phyloP scores from a whole-genome alignment of 1,140 invertebrate genomes.

The Pomacea maculata region DNA sequence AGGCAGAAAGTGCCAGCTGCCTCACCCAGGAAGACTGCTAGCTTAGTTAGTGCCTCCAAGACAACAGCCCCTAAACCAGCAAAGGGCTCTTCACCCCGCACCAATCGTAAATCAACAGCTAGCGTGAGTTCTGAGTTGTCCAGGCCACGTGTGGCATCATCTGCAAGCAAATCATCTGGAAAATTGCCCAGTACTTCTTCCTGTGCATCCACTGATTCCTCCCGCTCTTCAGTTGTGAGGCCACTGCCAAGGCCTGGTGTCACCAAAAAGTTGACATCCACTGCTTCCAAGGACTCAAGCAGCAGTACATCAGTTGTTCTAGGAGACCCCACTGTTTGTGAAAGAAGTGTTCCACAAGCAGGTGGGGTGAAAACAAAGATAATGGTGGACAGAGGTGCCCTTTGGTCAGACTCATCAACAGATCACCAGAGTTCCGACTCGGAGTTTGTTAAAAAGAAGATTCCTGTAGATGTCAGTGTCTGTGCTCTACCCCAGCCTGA shows the following conservation, averaged over 20 bases:
- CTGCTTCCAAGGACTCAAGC: slow-evolving; percentile 4
- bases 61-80: neutral
- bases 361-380: slow-evolving; percentile 11
- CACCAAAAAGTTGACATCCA: neutral
- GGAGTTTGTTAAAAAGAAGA: slow-evolving; percentile 33
- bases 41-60: neutral
- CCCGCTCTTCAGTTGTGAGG: slow-evolving; percentile 4
- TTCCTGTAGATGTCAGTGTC: slow-evolving; percentile 43
- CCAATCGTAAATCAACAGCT: neutral
- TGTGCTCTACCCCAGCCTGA: slow-evolving; percentile 24
- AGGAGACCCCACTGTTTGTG: neutral
- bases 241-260: slow-evolving; percentile 9
- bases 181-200: neutral
- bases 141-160: slow-evolving; percentile 1
- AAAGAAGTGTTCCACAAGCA: neutral
- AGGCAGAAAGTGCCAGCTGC: neutral
- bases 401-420: slow-evolving; percentile 30
- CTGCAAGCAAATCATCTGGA: neutral
- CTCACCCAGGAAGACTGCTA: neutral
- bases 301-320: slow-evolving; percentile 3
- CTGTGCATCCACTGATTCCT: slow-evolving; percentile 10
- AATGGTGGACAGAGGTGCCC: slow-evolving; percentile 28
- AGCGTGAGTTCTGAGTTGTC: neutral
- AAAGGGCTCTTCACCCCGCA: neutral
- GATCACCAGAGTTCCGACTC: slow-evolving; percentile 29